Conservation (phyloP, 2,888 invertebrate genomes). For the Euphydryas editha region DNA sequence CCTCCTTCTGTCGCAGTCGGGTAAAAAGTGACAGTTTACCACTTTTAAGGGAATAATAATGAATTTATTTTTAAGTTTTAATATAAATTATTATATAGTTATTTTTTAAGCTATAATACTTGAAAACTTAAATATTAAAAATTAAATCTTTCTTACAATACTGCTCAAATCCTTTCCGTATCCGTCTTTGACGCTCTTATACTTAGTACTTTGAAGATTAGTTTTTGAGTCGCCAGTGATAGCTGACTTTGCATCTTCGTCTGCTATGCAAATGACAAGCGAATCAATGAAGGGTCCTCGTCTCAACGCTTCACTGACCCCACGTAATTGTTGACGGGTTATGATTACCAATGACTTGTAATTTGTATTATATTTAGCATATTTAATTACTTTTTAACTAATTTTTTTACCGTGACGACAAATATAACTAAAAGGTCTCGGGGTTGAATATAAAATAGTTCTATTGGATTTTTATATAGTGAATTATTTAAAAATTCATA, state of each 20-base stretch:
- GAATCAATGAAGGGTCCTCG: conserved; percentile 38
- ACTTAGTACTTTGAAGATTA: conserved; percentile 65
- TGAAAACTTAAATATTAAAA: background rate
- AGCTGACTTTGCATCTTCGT: conserved; percentile 63
- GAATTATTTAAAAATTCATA: too few species aligned
- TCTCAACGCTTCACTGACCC: conserved; percentile 25
- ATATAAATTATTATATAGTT: too few species aligned
- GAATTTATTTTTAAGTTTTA: too few species aligned
- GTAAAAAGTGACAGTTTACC: too few species aligned
- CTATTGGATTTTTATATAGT: too few species aligned
- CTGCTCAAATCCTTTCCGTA: conserved; percentile 29
- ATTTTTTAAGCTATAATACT: background rate
- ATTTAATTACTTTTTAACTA: background rate
- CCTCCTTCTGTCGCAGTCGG: too few species aligned
- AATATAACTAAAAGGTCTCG: too few species aligned
- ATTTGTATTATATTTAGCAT: conserved; percentile 8
- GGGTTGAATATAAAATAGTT: too few species aligned
- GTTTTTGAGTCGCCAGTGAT: conserved; percentile 65
- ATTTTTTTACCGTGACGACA: background rate
- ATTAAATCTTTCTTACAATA: background rate
- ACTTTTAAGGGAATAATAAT: too few species aligned
- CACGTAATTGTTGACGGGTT: conserved; percentile 17
- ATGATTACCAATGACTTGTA: conserved; percentile 39
- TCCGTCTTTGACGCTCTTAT: conserved; percentile 40
- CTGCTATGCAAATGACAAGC: conserved; percentile 69